Evolutionary conservation across 2,888 invertebrate species (phyloP).

Genomic region (Hypomecis atomaria): DNA sequence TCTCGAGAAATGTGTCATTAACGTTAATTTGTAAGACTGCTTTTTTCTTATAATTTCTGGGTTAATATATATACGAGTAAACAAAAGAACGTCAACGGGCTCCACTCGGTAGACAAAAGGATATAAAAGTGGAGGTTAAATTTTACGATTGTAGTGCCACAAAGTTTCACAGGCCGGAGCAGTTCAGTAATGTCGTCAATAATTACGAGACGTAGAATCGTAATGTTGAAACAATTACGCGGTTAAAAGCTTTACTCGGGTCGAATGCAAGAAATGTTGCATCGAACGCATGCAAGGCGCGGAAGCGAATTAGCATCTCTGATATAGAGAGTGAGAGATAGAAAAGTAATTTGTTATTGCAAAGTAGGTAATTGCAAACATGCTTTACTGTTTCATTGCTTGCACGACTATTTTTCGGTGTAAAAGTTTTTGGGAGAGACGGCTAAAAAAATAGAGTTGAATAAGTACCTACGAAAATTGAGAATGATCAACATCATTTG

Average conservation of each 20-base stretch:
- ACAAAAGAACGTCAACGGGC: conserved; percentile 48
- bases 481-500: too few species aligned
- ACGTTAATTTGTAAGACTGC: conserved; percentile 77
- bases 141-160: conserved; percentile 54
- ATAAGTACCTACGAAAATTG: too few species aligned
- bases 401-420: too few species aligned
- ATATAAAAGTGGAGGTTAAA: conserved; percentile 49
- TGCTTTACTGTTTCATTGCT: too few species aligned
- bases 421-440: too few species aligned
- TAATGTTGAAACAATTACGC: conserved; percentile 69
- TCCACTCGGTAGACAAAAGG: conserved; percentile 48
- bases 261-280: too few species aligned
- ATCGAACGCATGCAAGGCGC: conserved; percentile 20
- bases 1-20: conserved; percentile 80
- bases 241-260: conserved; percentile 47
- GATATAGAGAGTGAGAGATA: conserved; percentile 1
- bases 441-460: too few species aligned
- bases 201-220: conserved; percentile 65
- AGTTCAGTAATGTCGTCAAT: conserved; percentile 60
- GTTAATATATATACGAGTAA: conserved; percentile 46
- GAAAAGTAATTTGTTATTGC: too few species aligned
- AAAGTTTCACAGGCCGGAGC: conserved; percentile 54
- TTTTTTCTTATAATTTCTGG: conserved; percentile 62
- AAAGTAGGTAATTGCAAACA: too few species aligned
- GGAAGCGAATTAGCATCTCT: conserved; percentile 3